Percentiles rank a stretch among this genome's conserved stretches.
phyloP scores from a whole-genome alignment of 1,140 invertebrate species.

The Drosophila leontia region DNA sequence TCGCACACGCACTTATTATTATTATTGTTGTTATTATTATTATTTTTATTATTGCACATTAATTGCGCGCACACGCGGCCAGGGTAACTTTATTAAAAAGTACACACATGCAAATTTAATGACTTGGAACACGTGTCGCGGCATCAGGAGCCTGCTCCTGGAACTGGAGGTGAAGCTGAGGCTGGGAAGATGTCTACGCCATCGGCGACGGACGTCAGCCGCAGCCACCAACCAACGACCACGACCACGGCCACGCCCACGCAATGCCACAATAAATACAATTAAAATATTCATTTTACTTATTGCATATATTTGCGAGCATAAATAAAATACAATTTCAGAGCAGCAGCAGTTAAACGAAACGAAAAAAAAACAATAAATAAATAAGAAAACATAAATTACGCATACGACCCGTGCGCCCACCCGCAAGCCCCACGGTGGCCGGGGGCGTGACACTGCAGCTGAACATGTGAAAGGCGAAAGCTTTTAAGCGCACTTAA shows the following conservation, averaged over 20 bases:
- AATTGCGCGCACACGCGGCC: slow-evolving; percentile 62
- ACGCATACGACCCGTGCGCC: slow-evolving; percentile 52
- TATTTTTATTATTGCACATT: slow-evolving; percentile 70
- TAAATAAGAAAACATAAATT: slow-evolving; percentile 76
- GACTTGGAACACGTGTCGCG: slow-evolving; percentile 71
- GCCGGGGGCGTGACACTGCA: slow-evolving; percentile 33
- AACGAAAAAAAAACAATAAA: slow-evolving; percentile 52
- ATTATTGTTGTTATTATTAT: slow-evolving; percentile 24
- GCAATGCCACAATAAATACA: slow-evolving; percentile 70
- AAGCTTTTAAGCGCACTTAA: slow-evolving; percentile 83
- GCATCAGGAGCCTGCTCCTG: slow-evolving; percentile 9
- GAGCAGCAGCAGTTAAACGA: slow-evolving; percentile 34
- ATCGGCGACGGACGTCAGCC: slow-evolving; percentile 36
- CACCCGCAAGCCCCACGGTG: slow-evolving; percentile 18
- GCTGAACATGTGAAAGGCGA: slow-evolving; percentile 64
- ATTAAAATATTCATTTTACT: slow-evolving; percentile 79
- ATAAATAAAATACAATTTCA: slow-evolving; percentile 78
- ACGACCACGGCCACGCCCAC: slow-evolving; percentile 21
- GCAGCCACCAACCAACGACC: slow-evolving; percentile 20
- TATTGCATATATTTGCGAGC: slow-evolving; percentile 62
- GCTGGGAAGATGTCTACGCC: slow-evolving; percentile 17
- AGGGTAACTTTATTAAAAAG: slow-evolving; percentile 67
- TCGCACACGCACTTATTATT: slow-evolving; percentile 25
- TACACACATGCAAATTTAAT: slow-evolving; percentile 68
- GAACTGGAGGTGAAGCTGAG: slow-evolving; percentile 1